phyloP scores from a whole-genome alignment of 2,797 vertebrate species.

The Anguilla pacifica region DNA sequence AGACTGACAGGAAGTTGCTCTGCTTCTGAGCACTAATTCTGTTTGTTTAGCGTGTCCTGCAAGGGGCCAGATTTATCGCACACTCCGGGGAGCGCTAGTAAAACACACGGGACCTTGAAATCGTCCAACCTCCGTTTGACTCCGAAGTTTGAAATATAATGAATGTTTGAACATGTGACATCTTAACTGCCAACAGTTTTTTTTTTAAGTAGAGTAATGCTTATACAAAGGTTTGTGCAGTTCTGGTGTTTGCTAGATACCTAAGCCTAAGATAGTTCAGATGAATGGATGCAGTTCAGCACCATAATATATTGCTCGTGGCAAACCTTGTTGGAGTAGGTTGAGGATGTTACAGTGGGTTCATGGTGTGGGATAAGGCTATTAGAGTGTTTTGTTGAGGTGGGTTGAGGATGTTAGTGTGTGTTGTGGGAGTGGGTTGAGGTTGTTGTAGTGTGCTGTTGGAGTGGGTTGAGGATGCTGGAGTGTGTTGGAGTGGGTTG shows the following conservation, averaged over 20 bases:
- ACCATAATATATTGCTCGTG: conserved; percentile 36
- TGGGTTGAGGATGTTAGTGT: not conserved
- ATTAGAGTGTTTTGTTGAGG: not conserved
- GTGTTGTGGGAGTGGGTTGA: not conserved
- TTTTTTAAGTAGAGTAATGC: not conserved
- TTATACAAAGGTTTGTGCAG: not conserved
- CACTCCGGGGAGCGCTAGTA: conserved; percentile 3
- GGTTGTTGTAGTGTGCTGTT: no score
- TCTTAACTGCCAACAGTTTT: not conserved
- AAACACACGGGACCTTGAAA: conserved; percentile 26
- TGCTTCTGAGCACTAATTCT: conserved; percentile 48
- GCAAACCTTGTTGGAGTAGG: not conserved
- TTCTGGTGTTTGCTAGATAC: not conserved
- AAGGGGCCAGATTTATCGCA: conserved; percentile 31
- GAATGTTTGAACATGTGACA: not conserved
- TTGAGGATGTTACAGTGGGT: no score
- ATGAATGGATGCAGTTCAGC: conserved; percentile 42
- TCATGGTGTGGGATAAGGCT: not conserved
- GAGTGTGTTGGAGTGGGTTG: no score
- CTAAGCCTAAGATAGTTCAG: conserved; percentile 34
- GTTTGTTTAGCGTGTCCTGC: conserved; percentile 53
- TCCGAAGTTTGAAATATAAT: not conserved
- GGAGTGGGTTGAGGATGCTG: no score
- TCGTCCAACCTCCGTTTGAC: not conserved
- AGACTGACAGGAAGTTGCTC: conserved; percentile 52